Evolutionary conservation across 2,113 vertebrate genomes (phyloP), one percentile per base, ranked within the genome.

Genomic region (Istiophorus platypterus): DNA sequence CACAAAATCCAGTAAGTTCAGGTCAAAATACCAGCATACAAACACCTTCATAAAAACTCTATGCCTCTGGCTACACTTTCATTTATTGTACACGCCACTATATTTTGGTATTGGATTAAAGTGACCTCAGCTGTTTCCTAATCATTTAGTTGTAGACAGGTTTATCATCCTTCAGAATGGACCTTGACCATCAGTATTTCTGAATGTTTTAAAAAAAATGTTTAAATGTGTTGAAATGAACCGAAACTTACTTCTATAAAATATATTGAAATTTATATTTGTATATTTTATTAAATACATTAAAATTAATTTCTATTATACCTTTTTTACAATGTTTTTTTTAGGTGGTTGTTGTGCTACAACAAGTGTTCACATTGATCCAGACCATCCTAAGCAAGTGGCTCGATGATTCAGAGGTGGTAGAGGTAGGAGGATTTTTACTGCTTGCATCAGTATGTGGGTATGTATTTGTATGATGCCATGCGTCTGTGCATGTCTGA

Each of bases 361-460:
- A 98, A 94, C 97, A 99, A 86, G 96, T 98, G 82, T 99, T 99
- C 93, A 93, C 98, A 66, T 92, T 99, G 86, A 97, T 99, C 90
- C 96, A 98, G 93, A 97, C 95, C 86, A 94, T 99, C 88, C 95
- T 99, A 84, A 97, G 96, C 94, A 98, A 97, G 86, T 99, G 98
- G 98, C 89, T 99, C 49, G 96, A 97, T 78, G 97, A 99, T 90
- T 95, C 97, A 10, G 97, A 99, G 39, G 96, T 99, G 85, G 98
- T 99, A 5, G 97, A 99, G 97, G 98, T 99, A 92, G 94, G 94
- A 80, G 54, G 73, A 0, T 41, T 69, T 56, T 49, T 52, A 27
- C 54, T 27, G 18, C 20, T 37, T 52, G 8, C 34, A 67, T 82
- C 34, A 74, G 81, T 20, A 64, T 34, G 26, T 6, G 34, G 68